Evolutionary conservation across 2,797 vertebrate genomes (phyloP).

Genomic region (Luscinia megarhynchos): DNA sequence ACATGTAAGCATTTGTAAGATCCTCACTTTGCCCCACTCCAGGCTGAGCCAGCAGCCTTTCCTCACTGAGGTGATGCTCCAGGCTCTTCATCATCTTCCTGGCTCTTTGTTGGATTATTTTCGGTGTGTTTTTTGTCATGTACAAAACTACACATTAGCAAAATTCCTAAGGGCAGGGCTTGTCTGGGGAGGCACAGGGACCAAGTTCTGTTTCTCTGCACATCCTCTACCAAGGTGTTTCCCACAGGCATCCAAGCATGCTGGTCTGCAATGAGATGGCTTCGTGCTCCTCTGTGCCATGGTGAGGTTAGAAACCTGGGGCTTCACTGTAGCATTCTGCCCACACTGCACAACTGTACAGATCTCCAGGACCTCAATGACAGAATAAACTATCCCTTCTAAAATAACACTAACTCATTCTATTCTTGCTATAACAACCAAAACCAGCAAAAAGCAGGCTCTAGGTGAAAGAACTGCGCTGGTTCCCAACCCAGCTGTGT

Average conservation of each 20-base stretch:
- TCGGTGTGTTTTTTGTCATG: not conserved
- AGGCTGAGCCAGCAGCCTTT: not conserved
- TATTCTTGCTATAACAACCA: not conserved
- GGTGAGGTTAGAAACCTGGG: not conserved
- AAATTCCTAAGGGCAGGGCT: not conserved
- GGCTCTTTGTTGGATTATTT: not conserved
- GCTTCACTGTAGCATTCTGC: not conserved
- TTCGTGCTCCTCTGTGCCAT: rapidly evolving
- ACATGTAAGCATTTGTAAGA: not conserved
- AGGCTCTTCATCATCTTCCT: not conserved
- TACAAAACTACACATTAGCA: not conserved
- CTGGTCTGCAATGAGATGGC: not conserved
- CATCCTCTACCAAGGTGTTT: not conserved
- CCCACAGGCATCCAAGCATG: not conserved
- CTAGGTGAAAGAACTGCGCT: not conserved
- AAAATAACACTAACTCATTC: not conserved
- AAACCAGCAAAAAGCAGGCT: not conserved
- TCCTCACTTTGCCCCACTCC: not conserved
- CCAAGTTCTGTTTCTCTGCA: not conserved
- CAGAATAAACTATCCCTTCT: not conserved
- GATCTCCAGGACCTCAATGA: not conserved
- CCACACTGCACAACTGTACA: not conserved
- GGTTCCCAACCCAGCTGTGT: not conserved
- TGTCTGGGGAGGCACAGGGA: not conserved
- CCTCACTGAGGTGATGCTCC: not conserved